These are phyloP conservation scores for Umimayanthus kanabou DNA, from an alignment of 92 coral and sea anemone genomes.

Conservation along the genomic window DNA sequence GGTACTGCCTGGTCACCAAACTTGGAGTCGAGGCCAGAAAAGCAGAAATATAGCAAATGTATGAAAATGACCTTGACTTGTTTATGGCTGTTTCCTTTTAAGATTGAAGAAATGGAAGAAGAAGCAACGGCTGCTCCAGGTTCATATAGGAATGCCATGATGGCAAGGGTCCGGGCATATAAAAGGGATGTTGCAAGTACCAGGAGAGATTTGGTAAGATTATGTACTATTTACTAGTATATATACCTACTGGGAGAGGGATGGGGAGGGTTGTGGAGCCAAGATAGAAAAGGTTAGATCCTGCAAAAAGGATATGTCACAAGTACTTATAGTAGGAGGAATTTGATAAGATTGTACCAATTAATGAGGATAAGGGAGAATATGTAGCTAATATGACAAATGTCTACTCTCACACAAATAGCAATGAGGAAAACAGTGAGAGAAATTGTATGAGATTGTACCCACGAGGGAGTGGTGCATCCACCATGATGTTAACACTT, in stretches of 20 bases:
- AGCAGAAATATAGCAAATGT: no score
- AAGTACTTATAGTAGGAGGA: not conserved
- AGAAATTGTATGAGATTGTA: constrained; percentile 65
- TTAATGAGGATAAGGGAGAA: no score
- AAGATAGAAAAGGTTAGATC: not conserved
- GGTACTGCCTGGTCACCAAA: no score
- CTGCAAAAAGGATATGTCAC: not conserved
- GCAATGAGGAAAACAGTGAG: constrained; percentile 67
- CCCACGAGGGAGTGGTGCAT: not conserved
- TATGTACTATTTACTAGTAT: no score
- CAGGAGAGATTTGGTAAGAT: constrained; percentile 80
- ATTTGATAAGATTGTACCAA: not conserved
- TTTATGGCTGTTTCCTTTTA: not conserved
- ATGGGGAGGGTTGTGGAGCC: not conserved
- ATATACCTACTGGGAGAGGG: not conserved
- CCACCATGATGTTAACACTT: no score
- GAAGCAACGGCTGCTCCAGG: constrained; percentile 92
- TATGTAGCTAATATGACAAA: constrained; percentile 57
- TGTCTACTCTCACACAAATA: constrained; percentile 65
- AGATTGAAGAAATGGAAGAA: constrained; percentile 98
- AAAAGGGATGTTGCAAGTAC: constrained; percentile 82
- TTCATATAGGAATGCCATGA: constrained; percentile 83
- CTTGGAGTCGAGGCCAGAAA: no score
- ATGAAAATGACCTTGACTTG: no score
- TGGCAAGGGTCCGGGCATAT: constrained; percentile 73